Evolutionary conservation across 2,797 vertebrate genomes (phyloP).

Genomic region (Gymnocypris eckloni): DNA sequence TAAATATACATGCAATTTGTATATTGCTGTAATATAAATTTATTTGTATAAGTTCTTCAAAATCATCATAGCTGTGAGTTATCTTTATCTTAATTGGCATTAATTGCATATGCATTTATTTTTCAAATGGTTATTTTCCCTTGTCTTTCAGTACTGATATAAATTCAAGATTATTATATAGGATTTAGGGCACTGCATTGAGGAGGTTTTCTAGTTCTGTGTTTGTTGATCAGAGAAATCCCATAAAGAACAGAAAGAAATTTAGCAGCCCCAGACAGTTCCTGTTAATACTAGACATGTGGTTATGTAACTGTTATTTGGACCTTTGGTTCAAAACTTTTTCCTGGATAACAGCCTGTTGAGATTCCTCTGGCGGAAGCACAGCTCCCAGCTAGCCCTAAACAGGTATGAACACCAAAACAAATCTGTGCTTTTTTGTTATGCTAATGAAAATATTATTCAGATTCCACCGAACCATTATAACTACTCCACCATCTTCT

Average conservation of each 20-base stretch:
- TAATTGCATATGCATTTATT: background rate
- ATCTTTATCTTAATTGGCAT: background rate
- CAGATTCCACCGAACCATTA: background rate
- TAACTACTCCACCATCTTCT: constrained; percentile 6
- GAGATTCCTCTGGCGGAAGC: constrained; percentile 8
- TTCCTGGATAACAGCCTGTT: constrained; percentile 34
- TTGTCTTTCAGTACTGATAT: background rate
- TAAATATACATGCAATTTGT: background rate
- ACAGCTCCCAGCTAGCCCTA: background rate
- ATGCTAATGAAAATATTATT: background rate
- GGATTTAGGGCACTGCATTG: background rate
- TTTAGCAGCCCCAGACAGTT: background rate
- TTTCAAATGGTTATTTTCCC: background rate
- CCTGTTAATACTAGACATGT: background rate
- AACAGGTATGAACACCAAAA: background rate
- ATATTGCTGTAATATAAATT: background rate
- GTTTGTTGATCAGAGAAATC: background rate
- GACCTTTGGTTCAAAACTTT: constrained; percentile 8
- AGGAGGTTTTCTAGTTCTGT: background rate
- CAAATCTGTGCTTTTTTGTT: background rate
- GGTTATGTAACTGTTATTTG: constrained; percentile 11
- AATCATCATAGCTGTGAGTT: background rate
- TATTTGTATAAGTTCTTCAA: background rate
- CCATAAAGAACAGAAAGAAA: constrained; percentile 3
- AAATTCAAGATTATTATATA: background rate